A percentile compares a stretch with the other conserved stretches of the same genome.
phyloP scores from a whole-genome alignment of 2,888 invertebrate species.

The Cybosia mesomella region DNA sequence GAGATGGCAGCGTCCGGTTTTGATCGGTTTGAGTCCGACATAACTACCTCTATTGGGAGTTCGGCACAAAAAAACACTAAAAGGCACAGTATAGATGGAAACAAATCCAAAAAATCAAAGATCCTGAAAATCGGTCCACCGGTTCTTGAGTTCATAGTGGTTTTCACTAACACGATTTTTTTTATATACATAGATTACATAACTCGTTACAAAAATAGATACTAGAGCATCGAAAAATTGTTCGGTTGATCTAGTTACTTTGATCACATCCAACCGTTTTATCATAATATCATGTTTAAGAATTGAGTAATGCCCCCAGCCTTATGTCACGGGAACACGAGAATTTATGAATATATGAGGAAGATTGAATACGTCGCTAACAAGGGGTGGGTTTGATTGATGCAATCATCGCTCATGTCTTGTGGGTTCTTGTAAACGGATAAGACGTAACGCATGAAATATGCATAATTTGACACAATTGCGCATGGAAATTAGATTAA shows the following conservation, averaged over 20 bases:
- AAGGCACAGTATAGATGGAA: no score
- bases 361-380: constrained; percentile 7
- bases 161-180: no score
- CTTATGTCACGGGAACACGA: constrained; percentile 11
- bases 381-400: constrained; percentile 15
- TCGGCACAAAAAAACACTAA: no score
- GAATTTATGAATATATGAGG: constrained; percentile 11
- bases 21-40: no score
- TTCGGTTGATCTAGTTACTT: constrained; percentile 27
- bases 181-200: no score
- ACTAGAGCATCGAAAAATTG: not conserved
- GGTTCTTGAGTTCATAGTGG: no score
- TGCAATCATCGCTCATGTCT: constrained; percentile 10
- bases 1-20: no score
- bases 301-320: constrained; percentile 20
- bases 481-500: no score
- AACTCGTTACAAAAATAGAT: no score
- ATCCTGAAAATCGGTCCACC: no score
- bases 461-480: not conserved
- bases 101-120: no score
- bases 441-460: not conserved
- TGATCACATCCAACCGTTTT: constrained; percentile 51
- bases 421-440: not conserved
- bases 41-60: no score
- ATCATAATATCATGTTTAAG: constrained; percentile 33